phyloP scores from a whole-genome alignment of 2,797 vertebrate species.

The Denticeps clupeoides region DNA sequence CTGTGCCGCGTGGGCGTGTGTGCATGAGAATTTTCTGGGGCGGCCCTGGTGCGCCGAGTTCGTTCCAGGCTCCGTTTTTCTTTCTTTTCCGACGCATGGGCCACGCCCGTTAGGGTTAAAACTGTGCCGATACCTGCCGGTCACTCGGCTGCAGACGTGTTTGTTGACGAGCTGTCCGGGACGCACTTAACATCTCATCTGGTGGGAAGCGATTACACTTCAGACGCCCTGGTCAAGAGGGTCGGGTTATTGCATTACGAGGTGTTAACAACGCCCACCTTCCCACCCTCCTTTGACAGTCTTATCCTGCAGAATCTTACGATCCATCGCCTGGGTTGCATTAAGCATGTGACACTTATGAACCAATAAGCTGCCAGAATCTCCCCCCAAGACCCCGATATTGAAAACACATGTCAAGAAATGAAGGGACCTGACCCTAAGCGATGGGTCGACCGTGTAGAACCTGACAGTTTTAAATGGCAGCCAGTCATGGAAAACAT shows the following conservation, averaged over 20 bases:
- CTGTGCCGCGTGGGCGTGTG: neutral
- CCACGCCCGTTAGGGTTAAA: slow-evolving; percentile 52
- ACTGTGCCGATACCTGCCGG: slow-evolving; percentile 40
- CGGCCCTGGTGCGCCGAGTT: too few species aligned
- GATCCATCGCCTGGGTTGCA: slow-evolving; percentile 20
- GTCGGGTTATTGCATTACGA: slow-evolving; percentile 57
- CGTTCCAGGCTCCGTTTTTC: slow-evolving; percentile 40
- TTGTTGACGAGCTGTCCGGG: slow-evolving; percentile 60
- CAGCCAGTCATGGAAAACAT: too few species aligned
- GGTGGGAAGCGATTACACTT: slow-evolving; percentile 31
- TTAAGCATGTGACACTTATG: slow-evolving; percentile 33
- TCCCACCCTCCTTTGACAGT: slow-evolving; percentile 32
- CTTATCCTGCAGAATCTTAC: slow-evolving; percentile 22
- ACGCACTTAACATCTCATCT: slow-evolving; percentile 60
- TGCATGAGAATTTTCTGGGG: neutral
- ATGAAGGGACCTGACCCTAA: neutral
- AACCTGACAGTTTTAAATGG: too few species aligned
- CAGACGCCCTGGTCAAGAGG: slow-evolving; percentile 37
- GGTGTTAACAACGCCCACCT: slow-evolving; percentile 54
- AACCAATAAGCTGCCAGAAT: slow-evolving; percentile 34
- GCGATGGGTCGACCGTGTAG: slow-evolving; percentile 5
- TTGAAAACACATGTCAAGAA: slow-evolving; percentile 47
- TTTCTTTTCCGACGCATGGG: slow-evolving; percentile 62
- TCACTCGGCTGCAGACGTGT: slow-evolving; percentile 48
- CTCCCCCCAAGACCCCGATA: slow-evolving; percentile 33